Evolutionary conservation across 2,113 vertebrate genomes (phyloP), one percentile per base, ranked within the genome.

Genomic region (Oreochromis spilurus): DNA sequence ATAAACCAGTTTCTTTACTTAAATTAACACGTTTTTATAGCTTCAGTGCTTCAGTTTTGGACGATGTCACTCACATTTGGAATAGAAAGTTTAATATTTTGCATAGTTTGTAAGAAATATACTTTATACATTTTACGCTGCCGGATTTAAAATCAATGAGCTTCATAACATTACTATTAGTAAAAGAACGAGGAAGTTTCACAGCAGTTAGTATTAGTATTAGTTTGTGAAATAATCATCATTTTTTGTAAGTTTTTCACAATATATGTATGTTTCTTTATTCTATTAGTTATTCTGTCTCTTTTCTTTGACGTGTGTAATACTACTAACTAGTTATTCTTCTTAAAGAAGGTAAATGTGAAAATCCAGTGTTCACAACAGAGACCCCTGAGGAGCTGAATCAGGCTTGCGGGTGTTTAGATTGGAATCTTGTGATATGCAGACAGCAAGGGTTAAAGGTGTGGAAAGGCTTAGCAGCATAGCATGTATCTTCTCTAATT

Each of bases 401-500:
- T 89, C 54, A 7, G 38, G 52, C 75, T 67, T 43, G n/a, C 48
- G 84, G 45, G 54, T 82, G 81, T 45, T 50, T 78, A 67, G 31
- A 34, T 34, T 77, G 24, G 75, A 80, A 79, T 60, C 65, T 85
- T 29, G 53, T 86, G 81, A 80, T 92, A 91, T 92, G 92, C 88
- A 93, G 87, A 94, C 93, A 93, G 87, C 94, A 94, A 95, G 94
- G 94, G 95, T 95, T 95, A 95, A 96, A 92, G 88, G 90, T 93
- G 91, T 90, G 53, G 43, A 87, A 84, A 58, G 88, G 92, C 89
- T 91, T 84, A 85, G 89, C 91, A 87, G 91, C 88, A 65, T 85
- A 88, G 79, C 86, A 90, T 93, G 95, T 94, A 94, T 96, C 93
- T 96, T 92, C 91, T 93, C 92, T 95, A 96, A 95, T 96, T 91